Evolutionary conservation across 1,140 invertebrate genomes (phyloP).

Genomic region (Halesus radiatus): DNA sequence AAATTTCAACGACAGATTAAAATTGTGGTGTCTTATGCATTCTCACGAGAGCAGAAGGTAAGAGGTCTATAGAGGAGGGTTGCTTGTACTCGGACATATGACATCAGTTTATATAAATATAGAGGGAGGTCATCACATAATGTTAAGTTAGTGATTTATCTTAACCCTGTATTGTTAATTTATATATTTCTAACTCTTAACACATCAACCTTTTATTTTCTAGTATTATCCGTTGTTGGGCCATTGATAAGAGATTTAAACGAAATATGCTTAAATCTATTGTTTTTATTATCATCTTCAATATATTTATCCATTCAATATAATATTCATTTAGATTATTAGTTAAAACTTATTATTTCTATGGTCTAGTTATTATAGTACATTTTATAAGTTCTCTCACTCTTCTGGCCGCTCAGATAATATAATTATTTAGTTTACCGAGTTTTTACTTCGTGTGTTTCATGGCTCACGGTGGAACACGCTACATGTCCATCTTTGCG

Average conservation of each 20-base stretch:
- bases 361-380: too few relatives aligned
- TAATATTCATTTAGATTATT: too few relatives aligned
- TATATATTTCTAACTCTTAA: constrained; percentile 9
- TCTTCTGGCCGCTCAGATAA: too few relatives aligned
- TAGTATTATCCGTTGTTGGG: neutral
- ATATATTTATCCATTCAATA: neutral
- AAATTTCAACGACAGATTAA: too few relatives aligned
- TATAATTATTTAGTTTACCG: too few relatives aligned
- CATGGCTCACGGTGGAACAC: too few relatives aligned
- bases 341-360: too few relatives aligned
- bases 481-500: too few relatives aligned
- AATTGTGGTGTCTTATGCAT: too few relatives aligned
- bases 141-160: constrained; percentile 5
- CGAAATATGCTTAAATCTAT: neutral
- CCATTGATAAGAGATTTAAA: neutral
- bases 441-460: too few relatives aligned
- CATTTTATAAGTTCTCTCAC: too few relatives aligned
- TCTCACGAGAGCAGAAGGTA: too few relatives aligned
- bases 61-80: neutral
- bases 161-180: constrained; percentile 11
- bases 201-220: constrained; percentile 2
- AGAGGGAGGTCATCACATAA: constrained; percentile 1
- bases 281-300: neutral
- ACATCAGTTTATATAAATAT: constrained; percentile 3
- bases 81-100: neutral